Conservation (phyloP, 1,140 invertebrate genomes). For the Macrotrachela quadricornifera region DNA sequence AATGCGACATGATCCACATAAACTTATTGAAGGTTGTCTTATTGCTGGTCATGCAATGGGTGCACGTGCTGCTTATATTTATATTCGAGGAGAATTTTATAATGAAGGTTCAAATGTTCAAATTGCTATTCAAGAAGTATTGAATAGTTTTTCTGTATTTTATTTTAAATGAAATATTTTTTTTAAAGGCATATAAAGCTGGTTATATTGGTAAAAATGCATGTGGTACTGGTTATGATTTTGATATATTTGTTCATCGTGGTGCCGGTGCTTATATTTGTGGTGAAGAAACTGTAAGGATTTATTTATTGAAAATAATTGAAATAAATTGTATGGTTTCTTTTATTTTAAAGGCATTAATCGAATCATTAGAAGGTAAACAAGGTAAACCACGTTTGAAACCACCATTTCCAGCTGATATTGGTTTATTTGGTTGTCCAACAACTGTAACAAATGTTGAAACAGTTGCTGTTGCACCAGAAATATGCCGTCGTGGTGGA, state of each 20-base stretch:
- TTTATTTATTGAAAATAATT: neutral
- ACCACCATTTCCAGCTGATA: conserved; percentile 93
- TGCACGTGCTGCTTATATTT: conserved; percentile 89
- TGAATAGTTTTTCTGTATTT: no score
- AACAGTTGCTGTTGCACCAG: conserved; percentile 85
- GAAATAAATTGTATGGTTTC: no score
- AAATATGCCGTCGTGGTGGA: conserved; percentile 80
- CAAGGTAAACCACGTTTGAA: conserved; percentile 93
- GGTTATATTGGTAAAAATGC: conserved; percentile 88
- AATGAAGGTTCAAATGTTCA: conserved; percentile 97
- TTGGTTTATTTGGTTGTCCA: conserved; percentile 90
- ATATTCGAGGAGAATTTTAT: conserved; percentile 97
- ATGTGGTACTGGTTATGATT: conserved; percentile 85
- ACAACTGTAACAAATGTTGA: conserved; percentile 82
- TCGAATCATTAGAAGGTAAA: conserved; percentile 94
- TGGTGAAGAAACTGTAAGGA: conserved; percentile 70
- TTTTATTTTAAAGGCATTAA: conserved; percentile 43
- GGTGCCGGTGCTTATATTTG: conserved; percentile 98
- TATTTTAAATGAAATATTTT: no score
- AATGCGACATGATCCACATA: conserved; percentile 92
- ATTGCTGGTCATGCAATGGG: conserved; percentile 86
- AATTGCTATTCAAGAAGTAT: conserved; percentile 81
- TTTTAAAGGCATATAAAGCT: conserved; percentile 60
- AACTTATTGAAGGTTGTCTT: conserved; percentile 84
- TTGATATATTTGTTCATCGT: conserved; percentile 88